Base-by-base conservation (phyloP, 2,888 invertebrate species). In the Meta bourneti region DNA sequence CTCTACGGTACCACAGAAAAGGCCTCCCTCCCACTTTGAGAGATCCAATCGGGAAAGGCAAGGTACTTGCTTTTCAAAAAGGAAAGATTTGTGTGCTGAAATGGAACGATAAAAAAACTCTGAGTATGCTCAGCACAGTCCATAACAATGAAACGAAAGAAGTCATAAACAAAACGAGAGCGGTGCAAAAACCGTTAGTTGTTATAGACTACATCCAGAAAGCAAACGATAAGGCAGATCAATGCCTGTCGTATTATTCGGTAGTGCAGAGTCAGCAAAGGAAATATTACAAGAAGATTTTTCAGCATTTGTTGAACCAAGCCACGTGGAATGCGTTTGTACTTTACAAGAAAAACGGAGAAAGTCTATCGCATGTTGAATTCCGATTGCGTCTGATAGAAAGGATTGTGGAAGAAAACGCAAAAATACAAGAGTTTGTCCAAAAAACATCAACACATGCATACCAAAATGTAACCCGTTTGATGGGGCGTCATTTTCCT, bases 91-190 rank as follows among this genome's bases (percentile, higher is more conserved):
- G 52, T 16, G 71, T 61, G 0, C 8, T 84, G 51, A 69, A 77
- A 19, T 93, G 90, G 61, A n/a, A 79, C 11, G 90, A 83, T 51
- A 91, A 93, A 20, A 91, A 88, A 19, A n/a, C 77, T 34, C n/a
- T 93, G 1, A 19, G 8, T 0, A 71, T 93, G 13, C 5, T 81
- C 6, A 81, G 77, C 19, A 52, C 72, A 1, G n/a, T 88, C 8
- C 82, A 88, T 78, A 70, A 48, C 9, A n/a, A 61, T 54, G 54
- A 70, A 13, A n/a, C 52, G 16, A n/a, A 19, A 9, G 61, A 49
- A 5, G 34, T 70, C n/a, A 51, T 48, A 78, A 9, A 11, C 0
- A 19, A 79, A 20, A 79, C 78, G 1, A 11, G 11, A 71, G 19
- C 19, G 0, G 7, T 16, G 48, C 11, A 49, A 48, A 49, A 86